A percentile compares a stretch with the other conserved stretches of the same genome.
Conservation (phyloP, 2,113 vertebrate species). For the Psephotus haematonotus region DNA sequence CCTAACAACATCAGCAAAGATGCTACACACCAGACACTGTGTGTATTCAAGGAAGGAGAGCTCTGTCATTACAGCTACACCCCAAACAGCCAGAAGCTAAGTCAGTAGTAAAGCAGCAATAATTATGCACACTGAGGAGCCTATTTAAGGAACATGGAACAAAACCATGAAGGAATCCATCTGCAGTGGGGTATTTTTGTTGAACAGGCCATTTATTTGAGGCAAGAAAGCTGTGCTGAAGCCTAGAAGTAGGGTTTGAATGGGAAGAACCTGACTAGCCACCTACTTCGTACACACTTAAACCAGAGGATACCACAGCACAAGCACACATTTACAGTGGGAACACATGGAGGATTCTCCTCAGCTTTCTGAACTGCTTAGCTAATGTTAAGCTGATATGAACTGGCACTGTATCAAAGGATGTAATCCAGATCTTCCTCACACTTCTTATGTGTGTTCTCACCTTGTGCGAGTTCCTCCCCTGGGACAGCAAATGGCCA, state of each 20-base stretch:
- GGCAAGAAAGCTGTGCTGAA: not conserved
- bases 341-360: not conserved
- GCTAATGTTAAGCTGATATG: not conserved
- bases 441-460: not conserved
- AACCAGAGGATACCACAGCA: not conserved
- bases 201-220: not conserved
- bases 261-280: not conserved
- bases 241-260: not conserved
- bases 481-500: not conserved
- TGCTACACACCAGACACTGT: not conserved
- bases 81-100: not conserved
- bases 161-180: not conserved
- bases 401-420: not conserved
- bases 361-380: not conserved
- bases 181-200: not conserved
- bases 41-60: accelerated
- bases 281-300: not conserved
- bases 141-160: not conserved
- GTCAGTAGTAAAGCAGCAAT: not conserved
- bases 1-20: not conserved
- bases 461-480: not conserved
- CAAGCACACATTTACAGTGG: not conserved
- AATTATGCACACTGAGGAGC: not conserved
- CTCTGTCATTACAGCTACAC: not conserved
- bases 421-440: not conserved